Conservation (phyloP, 2,797 vertebrate species). For the Etheostoma nigrum region DNA sequence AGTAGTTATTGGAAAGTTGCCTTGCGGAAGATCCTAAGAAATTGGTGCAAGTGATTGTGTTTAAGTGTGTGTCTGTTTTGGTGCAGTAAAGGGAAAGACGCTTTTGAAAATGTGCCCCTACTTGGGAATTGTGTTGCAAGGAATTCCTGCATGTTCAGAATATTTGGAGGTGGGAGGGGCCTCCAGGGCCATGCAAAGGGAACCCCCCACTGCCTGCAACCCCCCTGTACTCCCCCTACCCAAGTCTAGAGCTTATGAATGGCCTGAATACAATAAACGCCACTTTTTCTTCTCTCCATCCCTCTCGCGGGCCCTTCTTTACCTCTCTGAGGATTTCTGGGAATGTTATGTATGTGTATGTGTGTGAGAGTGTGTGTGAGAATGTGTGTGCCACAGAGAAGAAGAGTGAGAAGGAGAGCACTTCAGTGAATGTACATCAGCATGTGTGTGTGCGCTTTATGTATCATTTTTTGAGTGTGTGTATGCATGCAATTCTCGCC, state of each 20-base stretch:
- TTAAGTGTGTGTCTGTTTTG: constrained; percentile 39
- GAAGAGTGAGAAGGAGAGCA: constrained; percentile 53
- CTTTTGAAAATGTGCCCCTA: constrained; percentile 65
- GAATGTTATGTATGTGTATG: constrained; percentile 73
- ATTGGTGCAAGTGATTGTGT: constrained; percentile 25
- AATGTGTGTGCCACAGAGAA: constrained; percentile 40
- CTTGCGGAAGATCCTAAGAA: constrained; percentile 44
- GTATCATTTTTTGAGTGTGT: constrained; percentile 53
- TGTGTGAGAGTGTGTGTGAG: constrained; percentile 44
- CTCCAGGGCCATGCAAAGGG: constrained; percentile 83
- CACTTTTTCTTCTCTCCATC: constrained; percentile 88
- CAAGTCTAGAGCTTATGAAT: constrained; percentile 90
- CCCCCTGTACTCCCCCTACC: constrained; percentile 76
- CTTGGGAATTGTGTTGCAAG: constrained; percentile 79
- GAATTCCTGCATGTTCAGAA: constrained; percentile 86
- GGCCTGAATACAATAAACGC: constrained; percentile 93
- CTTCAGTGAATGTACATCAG: constrained; percentile 52
- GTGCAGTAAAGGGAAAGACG: constrained; percentile 47
- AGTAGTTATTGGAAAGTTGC: constrained; percentile 58
- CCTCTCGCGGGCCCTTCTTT: constrained; percentile 71
- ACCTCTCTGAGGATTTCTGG: constrained; percentile 77
- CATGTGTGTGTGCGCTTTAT: constrained; percentile 33
- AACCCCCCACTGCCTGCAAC: constrained; percentile 83
- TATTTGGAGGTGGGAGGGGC: constrained; percentile 84
- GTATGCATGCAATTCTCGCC: constrained; percentile 67